Percentiles rank a stretch among this genome's conserved stretches.
Evolutionary conservation across 2,113 vertebrate species (phyloP).

Genomic region (Thamnaconus septentrionalis): DNA sequence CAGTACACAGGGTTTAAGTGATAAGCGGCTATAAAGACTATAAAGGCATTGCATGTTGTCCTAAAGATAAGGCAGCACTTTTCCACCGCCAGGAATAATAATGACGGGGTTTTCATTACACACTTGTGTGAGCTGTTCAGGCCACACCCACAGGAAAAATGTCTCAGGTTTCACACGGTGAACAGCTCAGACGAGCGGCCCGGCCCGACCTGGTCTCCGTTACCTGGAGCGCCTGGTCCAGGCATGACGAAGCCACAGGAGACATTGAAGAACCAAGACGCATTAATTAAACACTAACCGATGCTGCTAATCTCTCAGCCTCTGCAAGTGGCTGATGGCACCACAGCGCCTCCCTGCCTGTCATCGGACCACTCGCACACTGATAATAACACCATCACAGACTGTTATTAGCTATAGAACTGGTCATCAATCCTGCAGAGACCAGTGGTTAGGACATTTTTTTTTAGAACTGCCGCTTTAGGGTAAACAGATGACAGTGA

Average conservation of each 20-base stretch:
- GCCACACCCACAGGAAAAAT: slow-evolving; percentile 5
- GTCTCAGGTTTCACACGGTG: slow-evolving; percentile 43
- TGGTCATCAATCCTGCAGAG: too few species aligned
- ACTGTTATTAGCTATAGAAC: too few species aligned
- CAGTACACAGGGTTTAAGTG: not conserved
- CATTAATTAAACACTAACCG: slow-evolving; percentile 38
- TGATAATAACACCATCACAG: too few species aligned
- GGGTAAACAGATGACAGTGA: too few species aligned
- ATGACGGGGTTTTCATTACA: not conserved
- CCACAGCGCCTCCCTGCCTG: too few species aligned
- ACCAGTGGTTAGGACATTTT: too few species aligned
- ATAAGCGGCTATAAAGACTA: not conserved
- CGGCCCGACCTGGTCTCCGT: slow-evolving; percentile 14
- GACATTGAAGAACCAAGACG: slow-evolving; percentile 22
- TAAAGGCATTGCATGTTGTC: not conserved
- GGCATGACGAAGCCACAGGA: slow-evolving; percentile 7
- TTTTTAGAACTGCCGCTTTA: too few species aligned
- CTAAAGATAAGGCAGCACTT: too few species aligned
- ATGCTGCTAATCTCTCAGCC: slow-evolving; percentile 28
- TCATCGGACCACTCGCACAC: too few species aligned
- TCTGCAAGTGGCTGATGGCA: too few species aligned
- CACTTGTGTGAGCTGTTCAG: slow-evolving; percentile 12
- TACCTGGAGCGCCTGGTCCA: slow-evolving; percentile 10
- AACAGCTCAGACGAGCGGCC: slow-evolving; percentile 10
- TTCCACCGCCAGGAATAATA: not conserved